Evolutionary conservation across 2,888 invertebrate species (phyloP).

Genomic region (Sylvicola cinctus): DNA sequence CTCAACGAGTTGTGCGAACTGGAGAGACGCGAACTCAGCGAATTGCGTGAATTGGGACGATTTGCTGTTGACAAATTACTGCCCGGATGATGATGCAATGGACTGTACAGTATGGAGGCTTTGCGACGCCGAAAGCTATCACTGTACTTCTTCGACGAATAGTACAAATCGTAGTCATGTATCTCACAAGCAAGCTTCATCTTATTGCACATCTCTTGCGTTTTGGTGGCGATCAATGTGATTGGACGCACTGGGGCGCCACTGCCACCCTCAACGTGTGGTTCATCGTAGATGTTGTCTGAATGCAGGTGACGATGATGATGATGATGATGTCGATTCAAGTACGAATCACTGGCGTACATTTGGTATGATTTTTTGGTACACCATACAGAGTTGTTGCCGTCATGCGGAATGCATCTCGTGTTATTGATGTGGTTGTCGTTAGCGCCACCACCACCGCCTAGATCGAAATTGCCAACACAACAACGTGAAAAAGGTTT

Average conservation of each 20-base stretch:
- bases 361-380: constrained; percentile 11
- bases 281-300: constrained; percentile 25
- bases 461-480: too few relatives aligned
- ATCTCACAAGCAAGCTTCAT: constrained; percentile 18
- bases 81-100: constrained; percentile 16
- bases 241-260: neutral
- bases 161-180: constrained; percentile 23
- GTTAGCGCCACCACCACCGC: neutral
- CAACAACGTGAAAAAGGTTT: too few relatives aligned
- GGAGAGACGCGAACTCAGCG: constrained; percentile 55
- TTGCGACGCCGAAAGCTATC: constrained; percentile 9
- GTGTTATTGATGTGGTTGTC: neutral
- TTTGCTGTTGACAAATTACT: constrained; percentile 23
- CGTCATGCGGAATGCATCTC: too few relatives aligned
- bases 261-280: constrained; percentile 14
- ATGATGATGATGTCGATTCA: constrained; percentile 14
- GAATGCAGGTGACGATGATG: constrained; percentile 13
- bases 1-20: constrained; percentile 71
- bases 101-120: constrained; percentile 18
- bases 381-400: too few relatives aligned
- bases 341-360: constrained; percentile 23
- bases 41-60: constrained; percentile 55
- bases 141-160: constrained; percentile 15
- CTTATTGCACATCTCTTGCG: constrained; percentile 8
- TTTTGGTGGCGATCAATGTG: too few relatives aligned